Evolutionary conservation across 2,888 invertebrate genomes (phyloP), one percentile per base, ranked within the genome.

Genomic region (Dusona sp.): DNA sequence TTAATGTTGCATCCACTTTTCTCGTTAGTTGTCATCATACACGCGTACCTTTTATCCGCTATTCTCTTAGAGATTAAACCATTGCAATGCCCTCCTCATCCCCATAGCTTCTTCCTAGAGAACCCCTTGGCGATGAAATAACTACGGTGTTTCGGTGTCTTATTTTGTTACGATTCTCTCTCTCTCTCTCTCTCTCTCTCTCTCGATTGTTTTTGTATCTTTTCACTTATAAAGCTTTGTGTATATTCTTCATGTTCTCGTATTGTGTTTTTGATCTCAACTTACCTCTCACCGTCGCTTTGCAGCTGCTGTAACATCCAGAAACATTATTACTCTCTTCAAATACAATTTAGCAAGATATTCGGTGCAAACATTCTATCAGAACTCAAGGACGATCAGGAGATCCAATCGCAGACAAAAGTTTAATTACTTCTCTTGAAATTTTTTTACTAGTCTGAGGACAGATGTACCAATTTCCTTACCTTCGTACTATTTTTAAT

Each of bases 41-140:
- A 67, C 86, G 79, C 64, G 73, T 80, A 78, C 83, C 83, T 83
- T 83, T 86, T 78, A 83, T 75, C 79, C 61, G 86, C 79, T 67
- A 86, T 83, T 86, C 16, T 80, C 80, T 86, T 73, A 80, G 75
- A 80, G 77, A 86, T 86, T 79, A 86, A 83, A 80, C 83, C 72
- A 77, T 83, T 77, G 83, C 77, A 48, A 83, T 79, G 79, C 54
- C 70, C 72, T 57, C 36, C 25, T 29, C n/a, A n/a, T n/a, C 65
- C 16, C 29, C 16, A 1, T 16, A 61, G 48, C 2, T 16, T 51
- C 19, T 13, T 64, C 25, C 68, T 48, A 22, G 45, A 48, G 73
- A 22, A 36, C 33, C 75, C 45, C 68, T 33, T 19, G 45, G 68
- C 72, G 77, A 77, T 86, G 80, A 86, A 86, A 83, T 65, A 80